Percentiles rank a stretch among this genome's conserved stretches.
Evolutionary conservation across 2,888 invertebrate species (phyloP).

Genomic region (Plebejus melissa): DNA sequence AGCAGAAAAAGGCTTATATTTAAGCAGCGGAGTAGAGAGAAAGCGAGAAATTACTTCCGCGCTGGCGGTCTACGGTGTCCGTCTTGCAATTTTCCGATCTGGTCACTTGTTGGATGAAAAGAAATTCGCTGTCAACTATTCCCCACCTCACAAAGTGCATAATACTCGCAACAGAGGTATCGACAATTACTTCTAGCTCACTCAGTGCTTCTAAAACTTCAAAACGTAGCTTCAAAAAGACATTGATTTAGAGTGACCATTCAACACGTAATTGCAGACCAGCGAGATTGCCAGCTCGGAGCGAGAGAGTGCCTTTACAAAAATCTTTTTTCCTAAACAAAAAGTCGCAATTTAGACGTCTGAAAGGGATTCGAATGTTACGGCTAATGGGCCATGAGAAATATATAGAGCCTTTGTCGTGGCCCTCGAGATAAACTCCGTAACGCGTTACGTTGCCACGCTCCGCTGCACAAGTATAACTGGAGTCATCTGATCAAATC

Average conservation of each 20-base stretch:
- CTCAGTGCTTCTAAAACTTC: constrained; percentile 29
- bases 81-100: too few relatives aligned
- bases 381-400: constrained; percentile 45
- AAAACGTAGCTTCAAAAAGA: constrained; percentile 32
- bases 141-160: neutral
- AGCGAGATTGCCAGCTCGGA: constrained; percentile 39
- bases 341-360: constrained; percentile 37
- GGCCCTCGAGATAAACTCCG: constrained; percentile 26
- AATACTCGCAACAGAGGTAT: neutral
- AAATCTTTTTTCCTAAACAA: constrained; percentile 37
- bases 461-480: constrained; percentile 10
- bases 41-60: too few relatives aligned
- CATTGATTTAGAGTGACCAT: constrained; percentile 51
- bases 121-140: neutral
- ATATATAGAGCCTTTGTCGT: constrained; percentile 30
- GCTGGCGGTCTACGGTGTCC: too few relatives aligned
- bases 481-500: constrained; percentile 9
- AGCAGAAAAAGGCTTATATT: too few relatives aligned
- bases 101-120: too few relatives aligned
- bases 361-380: constrained; percentile 41
- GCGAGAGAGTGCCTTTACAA: constrained; percentile 47
- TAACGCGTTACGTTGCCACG: constrained; percentile 21
- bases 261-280: constrained; percentile 52
- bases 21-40: too few relatives aligned
- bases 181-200: constrained; percentile 7